Conservation (phyloP, 2,888 invertebrate genomes). For the Ornithoptera alexandrae region DNA sequence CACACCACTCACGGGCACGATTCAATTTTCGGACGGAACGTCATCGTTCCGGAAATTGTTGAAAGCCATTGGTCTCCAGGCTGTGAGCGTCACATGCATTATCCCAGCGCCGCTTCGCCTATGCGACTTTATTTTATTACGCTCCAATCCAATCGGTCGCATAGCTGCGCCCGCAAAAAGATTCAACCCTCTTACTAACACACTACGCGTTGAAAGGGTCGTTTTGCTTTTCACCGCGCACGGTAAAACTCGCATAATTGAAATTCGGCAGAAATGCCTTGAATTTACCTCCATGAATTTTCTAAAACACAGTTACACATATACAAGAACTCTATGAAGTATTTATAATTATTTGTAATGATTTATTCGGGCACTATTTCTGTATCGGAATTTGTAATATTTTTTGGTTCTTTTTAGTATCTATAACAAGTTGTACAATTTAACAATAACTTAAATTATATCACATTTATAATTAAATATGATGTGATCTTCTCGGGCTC, state of each 20-base stretch:
- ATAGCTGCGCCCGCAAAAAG: constrained; percentile 16
- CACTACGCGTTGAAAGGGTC: constrained; percentile 21
- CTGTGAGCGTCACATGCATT: constrained; percentile 29
- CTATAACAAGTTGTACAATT: no score
- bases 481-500: no score
- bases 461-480: no score
- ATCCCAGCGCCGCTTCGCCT: constrained; percentile 12
- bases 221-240: constrained; percentile 20
- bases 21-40: constrained; percentile 44
- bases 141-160: constrained; percentile 12
- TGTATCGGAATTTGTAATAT: no score
- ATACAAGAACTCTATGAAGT: no score
- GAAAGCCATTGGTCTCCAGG: constrained; percentile 39
- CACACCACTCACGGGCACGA: constrained; percentile 34
- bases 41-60: constrained; percentile 44
- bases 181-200: constrained; percentile 27
- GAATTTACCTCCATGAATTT: not conserved
- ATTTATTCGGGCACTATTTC: no score
- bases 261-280: constrained; percentile 19
- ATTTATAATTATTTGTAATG: no score
- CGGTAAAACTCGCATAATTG: constrained; percentile 25
- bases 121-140: constrained; percentile 24
- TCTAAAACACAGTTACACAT: no score
- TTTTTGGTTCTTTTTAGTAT: no score
- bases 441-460: no score